A percentile compares a stretch with the other conserved stretches of the same genome.
Conservation (phyloP, 2,888 invertebrate genomes). For the Lapara coniferarum region DNA sequence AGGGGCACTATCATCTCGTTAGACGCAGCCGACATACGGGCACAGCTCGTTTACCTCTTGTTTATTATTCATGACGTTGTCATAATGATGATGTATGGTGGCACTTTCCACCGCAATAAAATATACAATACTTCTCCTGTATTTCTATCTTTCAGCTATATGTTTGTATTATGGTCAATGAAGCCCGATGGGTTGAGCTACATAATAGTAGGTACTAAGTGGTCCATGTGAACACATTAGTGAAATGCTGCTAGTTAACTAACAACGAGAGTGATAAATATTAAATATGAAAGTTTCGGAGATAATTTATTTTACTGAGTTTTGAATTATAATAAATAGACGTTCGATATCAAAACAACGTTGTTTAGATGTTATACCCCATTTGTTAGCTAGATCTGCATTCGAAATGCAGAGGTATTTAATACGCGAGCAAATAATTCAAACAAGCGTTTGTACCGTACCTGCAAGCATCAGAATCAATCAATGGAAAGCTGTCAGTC, state of each 20-base stretch:
- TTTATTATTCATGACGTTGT: constrained; percentile 51
- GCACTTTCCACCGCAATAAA: constrained; percentile 51
- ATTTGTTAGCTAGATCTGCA: not conserved
- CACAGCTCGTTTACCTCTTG: constrained; percentile 46
- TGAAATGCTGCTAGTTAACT: no score
- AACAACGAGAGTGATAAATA: no score
- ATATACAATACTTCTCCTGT: not conserved
- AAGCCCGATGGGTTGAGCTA: not conserved
- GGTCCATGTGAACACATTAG: no score
- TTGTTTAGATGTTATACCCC: not conserved
- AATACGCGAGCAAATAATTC: not conserved
- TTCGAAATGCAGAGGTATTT: not conserved
- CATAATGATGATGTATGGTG: constrained; percentile 44
- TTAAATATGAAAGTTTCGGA: no score
- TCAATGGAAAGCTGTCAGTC: constrained; percentile 60
- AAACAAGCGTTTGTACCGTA: constrained; percentile 57
- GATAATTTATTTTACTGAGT: no score
- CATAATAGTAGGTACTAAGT: no score
- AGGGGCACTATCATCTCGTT: constrained; percentile 70
- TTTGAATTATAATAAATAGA: no score
- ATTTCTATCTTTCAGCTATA: not conserved
- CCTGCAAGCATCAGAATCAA: constrained; percentile 53
- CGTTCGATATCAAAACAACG: no score
- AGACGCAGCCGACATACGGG: constrained; percentile 59
- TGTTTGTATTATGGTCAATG: not conserved